Percentiles rank a stretch among this genome's conserved stretches.
Evolutionary conservation across 2,888 invertebrate genomes (phyloP).

Genomic region (Notodonta dromedarius): DNA sequence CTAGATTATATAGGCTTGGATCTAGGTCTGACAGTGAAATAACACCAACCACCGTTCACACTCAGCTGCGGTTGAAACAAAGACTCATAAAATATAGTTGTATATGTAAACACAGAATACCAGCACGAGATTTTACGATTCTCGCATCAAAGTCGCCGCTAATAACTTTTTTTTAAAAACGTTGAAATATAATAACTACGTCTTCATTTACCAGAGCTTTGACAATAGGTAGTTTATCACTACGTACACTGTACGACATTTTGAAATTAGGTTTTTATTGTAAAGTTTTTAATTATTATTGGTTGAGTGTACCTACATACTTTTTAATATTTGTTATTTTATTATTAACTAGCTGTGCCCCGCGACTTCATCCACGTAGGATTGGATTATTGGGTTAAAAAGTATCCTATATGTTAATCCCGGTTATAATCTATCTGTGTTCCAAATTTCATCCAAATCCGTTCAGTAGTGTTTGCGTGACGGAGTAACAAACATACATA

Average conservation of each 20-base stretch:
- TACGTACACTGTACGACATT: background rate
- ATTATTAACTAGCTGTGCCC: too few relatives aligned
- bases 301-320: too few relatives aligned
- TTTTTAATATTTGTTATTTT: too few relatives aligned
- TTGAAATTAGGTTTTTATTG: background rate
- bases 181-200: background rate
- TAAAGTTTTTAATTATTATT: too few relatives aligned
- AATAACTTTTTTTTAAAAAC: conserved; percentile 1
- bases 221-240: conserved; percentile 1
- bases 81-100: background rate
- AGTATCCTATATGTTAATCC: too few relatives aligned
- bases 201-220: background rate
- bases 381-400: too few relatives aligned
- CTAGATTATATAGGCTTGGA: background rate
- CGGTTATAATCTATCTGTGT: too few relatives aligned
- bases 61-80: background rate
- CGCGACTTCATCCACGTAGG: too few relatives aligned
- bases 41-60: background rate
- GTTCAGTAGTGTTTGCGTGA: too few relatives aligned
- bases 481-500: too few relatives aligned
- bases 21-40: conserved; percentile 1
- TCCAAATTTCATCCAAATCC: too few relatives aligned
- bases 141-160: conserved; percentile 3
- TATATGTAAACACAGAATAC: background rate
- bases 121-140: background rate